Evolutionary conservation across 2,113 vertebrate species (phyloP).

Genomic region (Erythrolamprus reginae): DNA sequence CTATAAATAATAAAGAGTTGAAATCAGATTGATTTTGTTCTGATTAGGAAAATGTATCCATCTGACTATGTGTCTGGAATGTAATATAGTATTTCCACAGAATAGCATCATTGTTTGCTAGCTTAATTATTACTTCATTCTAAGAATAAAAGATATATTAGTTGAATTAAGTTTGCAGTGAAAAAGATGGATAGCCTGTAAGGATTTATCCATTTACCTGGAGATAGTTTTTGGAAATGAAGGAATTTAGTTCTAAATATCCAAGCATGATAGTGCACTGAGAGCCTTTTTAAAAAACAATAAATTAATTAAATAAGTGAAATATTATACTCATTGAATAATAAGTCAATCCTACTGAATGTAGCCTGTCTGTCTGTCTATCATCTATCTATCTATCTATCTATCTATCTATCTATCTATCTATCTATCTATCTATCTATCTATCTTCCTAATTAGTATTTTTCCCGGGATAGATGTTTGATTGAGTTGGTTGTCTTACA

Average conservation of each 20-base stretch:
- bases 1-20: constrained; percentile 33
- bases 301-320: neutral
- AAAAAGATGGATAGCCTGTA: constrained; percentile 24
- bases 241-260: neutral
- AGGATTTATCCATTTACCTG: neutral
- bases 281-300: neutral
- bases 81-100: constrained; percentile 32
- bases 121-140: constrained; percentile 28
- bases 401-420: too few relatives aligned
- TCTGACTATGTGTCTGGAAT: constrained; percentile 39
- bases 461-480: neutral
- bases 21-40: constrained; percentile 20
- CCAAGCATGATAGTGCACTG: neutral
- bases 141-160: constrained; percentile 34
- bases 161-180: constrained; percentile 3
- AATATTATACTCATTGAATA: neutral
- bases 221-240: neutral
- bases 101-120: constrained; percentile 25
- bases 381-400: too few relatives aligned
- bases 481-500: neutral
- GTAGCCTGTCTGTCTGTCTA: neutral
- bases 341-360: neutral
- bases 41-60: constrained; percentile 47
- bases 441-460: neutral
- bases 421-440: neutral